A percentile compares a stretch with the other conserved stretches of the same genome.
These are phyloP conservation scores for Myiopsitta monachus DNA, from an alignment of 2,113 vertebrate species.

Conservation along the genomic window DNA sequence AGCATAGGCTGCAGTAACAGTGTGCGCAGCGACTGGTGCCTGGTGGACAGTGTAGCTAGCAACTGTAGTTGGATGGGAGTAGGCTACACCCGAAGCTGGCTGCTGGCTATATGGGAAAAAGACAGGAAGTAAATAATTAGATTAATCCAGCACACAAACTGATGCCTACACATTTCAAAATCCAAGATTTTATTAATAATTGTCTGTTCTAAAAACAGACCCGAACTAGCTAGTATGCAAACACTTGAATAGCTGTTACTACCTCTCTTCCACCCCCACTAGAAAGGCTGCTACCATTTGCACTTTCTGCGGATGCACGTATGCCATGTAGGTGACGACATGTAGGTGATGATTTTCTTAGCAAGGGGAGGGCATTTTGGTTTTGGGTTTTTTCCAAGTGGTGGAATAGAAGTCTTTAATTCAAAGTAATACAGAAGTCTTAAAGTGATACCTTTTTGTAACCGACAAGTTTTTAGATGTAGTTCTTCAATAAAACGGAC, in stretches of 20 bases:
- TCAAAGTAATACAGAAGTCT: background rate
- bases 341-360: background rate
- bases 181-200: background rate
- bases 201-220: background rate
- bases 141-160: background rate
- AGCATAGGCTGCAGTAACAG: constrained; percentile 93
- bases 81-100: constrained; percentile 92
- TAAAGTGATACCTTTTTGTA: background rate
- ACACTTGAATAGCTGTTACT: background rate
- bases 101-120: constrained; percentile 83
- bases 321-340: background rate
- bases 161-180: background rate
- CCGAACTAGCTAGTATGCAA: background rate
- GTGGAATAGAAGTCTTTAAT: background rate
- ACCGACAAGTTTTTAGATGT: background rate
- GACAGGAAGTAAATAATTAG: background rate
- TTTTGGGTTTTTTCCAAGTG: background rate
- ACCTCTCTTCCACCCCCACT: background rate
- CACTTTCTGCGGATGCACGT: background rate
- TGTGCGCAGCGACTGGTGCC: constrained; percentile 93
- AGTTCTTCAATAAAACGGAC: background rate
- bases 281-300: background rate
- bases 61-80: constrained; percentile 97
- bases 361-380: accelerated
- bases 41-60: constrained; percentile 99